Percentiles rank a stretch among this genome's conserved stretches.
phyloP scores from a whole-genome alignment of 2,113 vertebrate genomes.

The Mystacornis crossleyi region DNA sequence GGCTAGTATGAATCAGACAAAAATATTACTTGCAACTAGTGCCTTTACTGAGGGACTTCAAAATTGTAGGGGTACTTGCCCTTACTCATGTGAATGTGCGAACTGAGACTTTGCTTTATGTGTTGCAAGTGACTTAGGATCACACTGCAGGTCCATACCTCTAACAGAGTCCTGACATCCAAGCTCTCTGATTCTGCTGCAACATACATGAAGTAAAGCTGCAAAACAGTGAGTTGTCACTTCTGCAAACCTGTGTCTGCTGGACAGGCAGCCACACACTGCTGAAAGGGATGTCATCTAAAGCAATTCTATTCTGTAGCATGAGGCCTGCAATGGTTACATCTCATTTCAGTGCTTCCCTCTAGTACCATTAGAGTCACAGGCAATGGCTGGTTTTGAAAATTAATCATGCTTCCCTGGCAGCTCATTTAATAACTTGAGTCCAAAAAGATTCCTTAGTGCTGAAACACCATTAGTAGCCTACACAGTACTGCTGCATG shows the following conservation, averaged over 20 bases:
- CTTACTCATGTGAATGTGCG: rapidly evolving
- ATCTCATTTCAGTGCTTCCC: background rate
- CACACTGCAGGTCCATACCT: background rate
- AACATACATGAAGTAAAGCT: background rate
- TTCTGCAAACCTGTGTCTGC: background rate
- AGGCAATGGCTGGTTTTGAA: background rate
- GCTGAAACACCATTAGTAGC: background rate
- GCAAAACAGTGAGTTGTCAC: background rate
- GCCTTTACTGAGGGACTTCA: background rate
- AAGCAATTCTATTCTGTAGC: background rate
- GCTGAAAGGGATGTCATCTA: background rate
- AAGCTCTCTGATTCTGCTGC: background rate
- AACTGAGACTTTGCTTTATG: background rate
- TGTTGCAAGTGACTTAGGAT: background rate
- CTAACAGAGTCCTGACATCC: background rate
- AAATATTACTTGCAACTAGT: background rate
- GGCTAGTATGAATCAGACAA: background rate
- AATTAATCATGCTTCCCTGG: background rate
- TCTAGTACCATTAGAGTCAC: background rate
- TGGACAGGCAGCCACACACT: background rate
- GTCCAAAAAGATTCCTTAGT: background rate
- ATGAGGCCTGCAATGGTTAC: background rate
- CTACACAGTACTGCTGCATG: background rate
- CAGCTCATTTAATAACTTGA: background rate
- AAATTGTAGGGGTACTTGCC: background rate